Base-by-base conservation (phyloP, 2,888 invertebrate genomes). In the Stenurella melanura region DNA sequence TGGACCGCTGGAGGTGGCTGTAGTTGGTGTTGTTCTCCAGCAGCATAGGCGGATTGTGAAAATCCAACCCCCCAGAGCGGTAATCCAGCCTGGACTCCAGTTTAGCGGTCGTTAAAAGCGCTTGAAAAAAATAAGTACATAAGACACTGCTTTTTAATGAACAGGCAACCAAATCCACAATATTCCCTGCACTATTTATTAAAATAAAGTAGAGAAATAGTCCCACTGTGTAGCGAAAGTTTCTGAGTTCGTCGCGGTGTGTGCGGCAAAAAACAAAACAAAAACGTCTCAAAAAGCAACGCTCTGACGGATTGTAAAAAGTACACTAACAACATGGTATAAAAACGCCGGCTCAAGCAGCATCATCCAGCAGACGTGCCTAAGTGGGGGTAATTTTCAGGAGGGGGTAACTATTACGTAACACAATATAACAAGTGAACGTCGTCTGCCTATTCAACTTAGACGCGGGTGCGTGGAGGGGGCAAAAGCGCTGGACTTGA, bases 41-140 rank as follows among this genome's bases (percentile, higher is more conserved):
- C 84, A 87, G 82, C 82, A 86, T 87, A 69, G 85, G 83, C 76
- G 85, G 86, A 78, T 88, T 88, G 85, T 90, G 90, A 82, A 90
- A 90, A 78, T 90, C 90, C 87, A 90, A 86, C 76, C 89, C 89
- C 58, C 89, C 89, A 19, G 85, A 79, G 57, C 90, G 87, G 80
- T 89, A 90, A 77, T 90, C 90, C 84, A 90, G 84, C 73, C 89
- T 87, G 73, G 89, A 88, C 85, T 90, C 89, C 90, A 89, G 88
- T 78, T 86, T 81, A 42, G 70, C 75, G 63, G 70, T n/a, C 67
- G 50, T 60, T 67, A 18, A 57, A 18, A 18, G 15, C 38, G 42
- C 38, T 34, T 15, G 18, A 69, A 57, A 34, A 69, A 69, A 34
- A 69, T 38, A 17, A 17, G 21, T 19, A 18, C 15, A 58, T 26